phyloP scores from a whole-genome alignment of 2,888 invertebrate genomes.

The Aleiodes alternator region DNA sequence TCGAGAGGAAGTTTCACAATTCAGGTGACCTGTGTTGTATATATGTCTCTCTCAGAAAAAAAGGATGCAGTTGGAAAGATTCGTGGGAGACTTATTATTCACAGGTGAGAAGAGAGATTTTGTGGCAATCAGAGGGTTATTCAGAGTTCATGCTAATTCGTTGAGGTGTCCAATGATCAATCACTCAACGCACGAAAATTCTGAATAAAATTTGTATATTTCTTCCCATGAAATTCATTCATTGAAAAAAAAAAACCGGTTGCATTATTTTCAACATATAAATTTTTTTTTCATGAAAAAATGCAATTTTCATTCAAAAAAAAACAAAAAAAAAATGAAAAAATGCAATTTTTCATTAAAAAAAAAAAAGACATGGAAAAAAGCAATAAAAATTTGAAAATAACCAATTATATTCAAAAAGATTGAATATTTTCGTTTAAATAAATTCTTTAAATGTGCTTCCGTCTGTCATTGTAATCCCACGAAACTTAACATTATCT shows the following conservation, averaged over 20 bases:
- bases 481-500: background rate
- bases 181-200: background rate
- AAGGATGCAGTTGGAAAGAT: conserved; percentile 17
- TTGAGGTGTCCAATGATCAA: conserved; percentile 11
- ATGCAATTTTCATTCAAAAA: too few species aligned
- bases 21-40: conserved; percentile 1
- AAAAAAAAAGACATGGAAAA: too few species aligned
- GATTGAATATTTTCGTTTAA: background rate
- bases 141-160: conserved; percentile 68
- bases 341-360: too few species aligned
- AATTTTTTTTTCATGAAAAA: too few species aligned
- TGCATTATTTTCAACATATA: background rate
- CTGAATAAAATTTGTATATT: background rate
- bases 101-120: conserved; percentile 48
- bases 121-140: conserved; percentile 67
- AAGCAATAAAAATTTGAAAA: background rate
- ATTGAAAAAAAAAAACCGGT: background rate
- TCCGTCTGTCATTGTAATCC: conserved; percentile 9
- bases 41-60: background rate
- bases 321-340: too few species aligned
- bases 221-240: too few species aligned
- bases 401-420: background rate
- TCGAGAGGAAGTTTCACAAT: conserved; percentile 29
- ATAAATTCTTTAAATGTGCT: background rate
- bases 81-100: conserved; percentile 32